Evolutionary conservation across 2,888 invertebrate species (phyloP), one percentile per base, ranked within the genome.

Genomic region (Strigamia crassipes): DNA sequence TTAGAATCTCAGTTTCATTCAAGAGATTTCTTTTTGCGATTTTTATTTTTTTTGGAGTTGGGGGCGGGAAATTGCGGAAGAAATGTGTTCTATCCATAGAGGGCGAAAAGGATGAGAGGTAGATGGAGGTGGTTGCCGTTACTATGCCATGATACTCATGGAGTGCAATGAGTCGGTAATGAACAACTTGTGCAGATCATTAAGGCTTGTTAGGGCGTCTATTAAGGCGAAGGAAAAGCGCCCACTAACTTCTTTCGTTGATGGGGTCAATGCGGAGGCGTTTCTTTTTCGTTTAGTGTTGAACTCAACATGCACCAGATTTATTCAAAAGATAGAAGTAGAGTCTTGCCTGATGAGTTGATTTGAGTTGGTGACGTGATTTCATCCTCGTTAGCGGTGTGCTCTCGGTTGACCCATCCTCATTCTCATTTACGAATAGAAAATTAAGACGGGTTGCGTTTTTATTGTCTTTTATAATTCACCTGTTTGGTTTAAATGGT

Each of bases 171-270:
- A 79, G 42, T 42, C 38, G 23, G 38, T 79, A 79, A 79, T 42
- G 79, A 79, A 79, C 79, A 79, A 42, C 79, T 34, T 41, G 42
- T 79, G 79, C 79, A 79, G 38, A 79, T 79, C 79, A 79, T 79
- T 79, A 79, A 79, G 79, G 79, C 41, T 79, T 79, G 79, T 79
- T 79, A 41, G 42, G 79, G 42, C 41, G 42, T 42, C 42, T 42
- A 79, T 79, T 79, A 79, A 38, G 79, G 77, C 42, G 42, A 56
- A 18, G 56, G 56, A 56, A 56, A 56, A 56, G 56, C 56, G 56
- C 56, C 56, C 56, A 56, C 56, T 18, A 56, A 56, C n/a, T 56
- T 56, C 56, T 56, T 56, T n/a, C 56, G 56, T 56, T 56, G 56
- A 56, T 56, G 56, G 56, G 56, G 56, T 56, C 56, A 56, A 56